Conservation (phyloP, 2,888 invertebrate genomes). For the Epiperipatus broadwayi region DNA sequence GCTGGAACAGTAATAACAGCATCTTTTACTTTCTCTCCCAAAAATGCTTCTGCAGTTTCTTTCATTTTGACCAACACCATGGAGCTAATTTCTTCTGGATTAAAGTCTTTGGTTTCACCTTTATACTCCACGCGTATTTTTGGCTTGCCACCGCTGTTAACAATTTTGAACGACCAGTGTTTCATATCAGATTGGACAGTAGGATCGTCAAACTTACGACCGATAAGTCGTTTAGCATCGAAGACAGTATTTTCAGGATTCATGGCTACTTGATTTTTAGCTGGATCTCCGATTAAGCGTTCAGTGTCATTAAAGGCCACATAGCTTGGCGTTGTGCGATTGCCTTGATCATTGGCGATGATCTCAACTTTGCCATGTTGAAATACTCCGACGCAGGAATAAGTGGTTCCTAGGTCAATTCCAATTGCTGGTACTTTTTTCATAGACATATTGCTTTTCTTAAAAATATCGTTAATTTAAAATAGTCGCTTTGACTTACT, state of each 20-base stretch:
- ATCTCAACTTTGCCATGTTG: conserved; percentile 64
- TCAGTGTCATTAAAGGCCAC: conserved; percentile 70
- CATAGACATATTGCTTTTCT: no score
- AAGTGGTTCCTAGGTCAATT: conserved; percentile 73
- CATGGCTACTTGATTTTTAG: conserved; percentile 54
- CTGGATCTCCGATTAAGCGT: conserved; percentile 63
- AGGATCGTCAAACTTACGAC: conserved; percentile 53
- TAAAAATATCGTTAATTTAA: no score
- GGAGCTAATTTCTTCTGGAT: conserved; percentile 49
- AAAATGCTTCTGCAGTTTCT: conserved; percentile 51
- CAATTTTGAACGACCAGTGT: conserved; percentile 60
- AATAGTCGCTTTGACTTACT: no score
- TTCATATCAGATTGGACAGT: conserved; percentile 59
- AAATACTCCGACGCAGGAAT: conserved; percentile 63
- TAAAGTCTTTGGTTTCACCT: conserved; percentile 42
- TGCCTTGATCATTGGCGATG: conserved; percentile 61
- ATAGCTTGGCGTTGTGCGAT: conserved; percentile 61
- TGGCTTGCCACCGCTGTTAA: conserved; percentile 45
- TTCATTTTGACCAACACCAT: conserved; percentile 43
- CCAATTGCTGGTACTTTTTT: conserved; percentile 40
- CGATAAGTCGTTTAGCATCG: conserved; percentile 63
- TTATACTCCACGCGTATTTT: conserved; percentile 48
- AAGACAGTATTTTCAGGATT: conserved; percentile 61
- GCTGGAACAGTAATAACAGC: conserved; percentile 63
- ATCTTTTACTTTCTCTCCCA: conserved; percentile 44